These are phyloP conservation scores for Drosophila ercepeae DNA, from an alignment of 1,140 invertebrate species.

Conservation along the genomic window DNA sequence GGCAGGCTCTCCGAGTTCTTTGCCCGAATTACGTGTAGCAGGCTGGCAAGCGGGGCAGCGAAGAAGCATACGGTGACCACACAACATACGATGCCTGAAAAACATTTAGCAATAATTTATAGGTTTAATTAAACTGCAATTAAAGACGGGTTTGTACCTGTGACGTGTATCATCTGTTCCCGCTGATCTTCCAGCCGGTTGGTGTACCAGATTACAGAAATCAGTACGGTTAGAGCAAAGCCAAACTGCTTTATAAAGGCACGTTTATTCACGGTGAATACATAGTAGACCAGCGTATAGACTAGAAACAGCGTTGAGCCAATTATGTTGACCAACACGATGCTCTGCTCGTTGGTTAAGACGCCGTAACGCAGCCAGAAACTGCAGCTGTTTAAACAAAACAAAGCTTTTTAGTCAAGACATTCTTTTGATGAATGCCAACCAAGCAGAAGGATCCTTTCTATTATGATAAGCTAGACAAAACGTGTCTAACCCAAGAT, in stretches of 20 bases:
- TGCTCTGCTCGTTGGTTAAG: constrained; percentile 86
- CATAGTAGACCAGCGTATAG: constrained; percentile 86
- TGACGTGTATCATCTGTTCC: constrained; percentile 64
- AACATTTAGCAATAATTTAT: not conserved
- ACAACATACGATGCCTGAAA: constrained; percentile 88
- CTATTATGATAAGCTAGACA: not conserved
- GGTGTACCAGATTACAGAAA: constrained; percentile 64
- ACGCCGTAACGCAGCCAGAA: constrained; percentile 90
- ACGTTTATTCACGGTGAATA: constrained; percentile 85
- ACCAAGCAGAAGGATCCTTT: constrained; percentile 10
- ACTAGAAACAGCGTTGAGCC: constrained; percentile 86
- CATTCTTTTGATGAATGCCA: constrained; percentile 10
- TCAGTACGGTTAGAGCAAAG: constrained; percentile 56
- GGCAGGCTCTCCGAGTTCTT: constrained; percentile 91
- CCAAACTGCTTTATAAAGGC: constrained; percentile 69
- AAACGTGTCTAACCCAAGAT: not conserved
- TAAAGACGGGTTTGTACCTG: constrained; percentile 49
- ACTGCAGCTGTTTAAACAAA: constrained; percentile 75
- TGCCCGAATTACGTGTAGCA: constrained; percentile 90
- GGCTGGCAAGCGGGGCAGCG: constrained; percentile 90
- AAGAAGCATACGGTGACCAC: constrained; percentile 90
- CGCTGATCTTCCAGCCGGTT: constrained; percentile 53
- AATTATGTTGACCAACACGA: constrained; percentile 88
- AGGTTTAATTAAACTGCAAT: not conserved
- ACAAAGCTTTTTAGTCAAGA: not conserved